Base-by-base conservation (phyloP, 2,797 vertebrate species). In the Cryptoprocta ferox region DNA sequence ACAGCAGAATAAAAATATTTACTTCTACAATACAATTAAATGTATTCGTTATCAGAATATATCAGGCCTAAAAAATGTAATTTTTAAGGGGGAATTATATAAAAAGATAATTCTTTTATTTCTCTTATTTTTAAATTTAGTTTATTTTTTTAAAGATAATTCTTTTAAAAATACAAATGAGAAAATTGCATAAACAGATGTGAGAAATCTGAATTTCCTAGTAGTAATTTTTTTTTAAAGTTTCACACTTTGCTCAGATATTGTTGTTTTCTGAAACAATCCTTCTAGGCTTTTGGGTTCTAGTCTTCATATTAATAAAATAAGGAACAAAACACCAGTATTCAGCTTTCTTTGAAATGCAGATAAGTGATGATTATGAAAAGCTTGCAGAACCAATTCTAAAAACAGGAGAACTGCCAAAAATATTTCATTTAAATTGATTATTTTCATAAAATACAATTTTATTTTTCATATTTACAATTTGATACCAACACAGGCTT, bases 331-430 rank as follows among this genome's bases (percentile, higher is more conserved):
- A 97, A 73, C 24, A 66, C 76, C 16, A 89, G 78, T 92, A 84
- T 97, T 96, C 73, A 65, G 24, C 39, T 89, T 91, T 96, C 66
- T 97, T 97, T 97, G 96, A 97, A 98, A 97, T 97, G 92, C 56
- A 97, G 84, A 95, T 95, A 82, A 82, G 48, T 82, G 76, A 81
- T 85, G 48, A 96, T 91, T 80, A 80, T 66, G 73, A 97, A 65
- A 30, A 82, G 39, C 24, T 94, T 82, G 10, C 28, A 92, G 50
- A 96, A 92, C 61, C 92, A 95, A 90, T 95, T 94, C 37, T 78
- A 83, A 92, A 97, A 92, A n/a, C 80, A 97, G 11, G 39, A 61
- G 11, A 92, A 79, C 18, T 70, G 21, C 82, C 79, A 78, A 39
- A 80, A 91, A 66, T 75, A 39, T 59, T 95, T 92, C 35, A 73